These are phyloP conservation scores for Peromyscus aztecus DNA, from an alignment of 2,797 vertebrate genomes.

Conservation along the genomic window DNA sequence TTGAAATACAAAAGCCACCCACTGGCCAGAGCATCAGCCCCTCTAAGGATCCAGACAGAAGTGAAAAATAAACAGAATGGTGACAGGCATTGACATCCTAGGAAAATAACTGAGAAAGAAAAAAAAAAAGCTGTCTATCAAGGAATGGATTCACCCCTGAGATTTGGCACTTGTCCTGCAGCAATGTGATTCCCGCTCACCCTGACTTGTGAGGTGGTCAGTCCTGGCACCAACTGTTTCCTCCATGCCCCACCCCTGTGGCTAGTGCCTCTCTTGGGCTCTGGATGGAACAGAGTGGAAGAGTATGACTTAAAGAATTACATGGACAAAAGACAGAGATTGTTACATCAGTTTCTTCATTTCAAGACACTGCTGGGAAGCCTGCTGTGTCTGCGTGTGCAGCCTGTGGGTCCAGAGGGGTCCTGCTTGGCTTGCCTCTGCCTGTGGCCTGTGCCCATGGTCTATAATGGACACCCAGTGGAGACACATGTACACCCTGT, in stretches of 20 bases:
- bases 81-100: not conserved
- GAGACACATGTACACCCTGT: not conserved
- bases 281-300: not conserved
- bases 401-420: accelerated
- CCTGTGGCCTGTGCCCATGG: not conserved
- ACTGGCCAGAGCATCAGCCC: not conserved
- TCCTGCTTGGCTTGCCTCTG: too few relatives aligned
- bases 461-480: not conserved
- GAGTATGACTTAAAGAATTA: not conserved
- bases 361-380: accelerated
- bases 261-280: too few relatives aligned
- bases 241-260: not conserved
- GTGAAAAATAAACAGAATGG: not conserved
- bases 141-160: not conserved
- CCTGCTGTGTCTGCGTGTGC: not conserved
- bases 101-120: not conserved
- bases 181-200: not conserved
- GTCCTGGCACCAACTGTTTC: not conserved
- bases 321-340: not conserved
- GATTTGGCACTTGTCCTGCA: accelerated
- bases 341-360: accelerated
- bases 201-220: accelerated
- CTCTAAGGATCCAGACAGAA: not conserved
- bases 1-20: too few relatives aligned
- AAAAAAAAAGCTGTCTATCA: accelerated